Evolutionary conservation across 2,888 invertebrate species (phyloP).

Genomic region (Torymus auratus): DNA sequence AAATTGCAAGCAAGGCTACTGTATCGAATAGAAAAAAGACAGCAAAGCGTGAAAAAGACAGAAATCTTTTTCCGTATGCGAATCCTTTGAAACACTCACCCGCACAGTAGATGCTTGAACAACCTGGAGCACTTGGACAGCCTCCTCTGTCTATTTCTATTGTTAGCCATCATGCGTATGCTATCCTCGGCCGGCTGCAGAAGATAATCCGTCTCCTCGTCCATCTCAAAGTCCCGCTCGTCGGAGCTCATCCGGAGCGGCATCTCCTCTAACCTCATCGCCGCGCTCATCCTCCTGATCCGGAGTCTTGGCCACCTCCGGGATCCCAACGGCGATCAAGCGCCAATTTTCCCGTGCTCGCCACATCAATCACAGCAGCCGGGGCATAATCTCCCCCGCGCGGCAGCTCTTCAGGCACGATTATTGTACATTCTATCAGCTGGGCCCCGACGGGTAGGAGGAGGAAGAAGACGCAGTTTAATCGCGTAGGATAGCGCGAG

Average conservation of each 20-base stretch:
- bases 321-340: conserved; percentile 19
- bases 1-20: no score
- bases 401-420: background rate
- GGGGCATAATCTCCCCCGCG: background rate
- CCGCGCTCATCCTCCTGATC: conserved; percentile 44
- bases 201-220: conserved; percentile 75
- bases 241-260: conserved; percentile 73
- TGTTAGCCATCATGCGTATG: conserved; percentile 65
- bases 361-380: conserved; percentile 41
- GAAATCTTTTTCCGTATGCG: no score
- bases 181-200: conserved; percentile 72
- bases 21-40: no score
- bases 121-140: conserved; percentile 70
- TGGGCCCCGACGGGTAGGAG: no score
- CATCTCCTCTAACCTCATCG: conserved; percentile 75
- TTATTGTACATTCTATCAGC: background rate
- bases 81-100: conserved; percentile 65
- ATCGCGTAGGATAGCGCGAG: no score
- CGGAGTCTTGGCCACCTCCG: background rate
- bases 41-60: no score
- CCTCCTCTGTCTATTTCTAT: conserved; percentile 65
- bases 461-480: no score
- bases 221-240: conserved; percentile 76
- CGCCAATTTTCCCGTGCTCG: conserved; percentile 28
- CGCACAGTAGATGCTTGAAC: conserved; percentile 70